Evolutionary conservation across 2,113 vertebrate species (phyloP), one percentile per base, ranked within the genome.

Genomic region (Aldabrachelys gigantea): DNA sequence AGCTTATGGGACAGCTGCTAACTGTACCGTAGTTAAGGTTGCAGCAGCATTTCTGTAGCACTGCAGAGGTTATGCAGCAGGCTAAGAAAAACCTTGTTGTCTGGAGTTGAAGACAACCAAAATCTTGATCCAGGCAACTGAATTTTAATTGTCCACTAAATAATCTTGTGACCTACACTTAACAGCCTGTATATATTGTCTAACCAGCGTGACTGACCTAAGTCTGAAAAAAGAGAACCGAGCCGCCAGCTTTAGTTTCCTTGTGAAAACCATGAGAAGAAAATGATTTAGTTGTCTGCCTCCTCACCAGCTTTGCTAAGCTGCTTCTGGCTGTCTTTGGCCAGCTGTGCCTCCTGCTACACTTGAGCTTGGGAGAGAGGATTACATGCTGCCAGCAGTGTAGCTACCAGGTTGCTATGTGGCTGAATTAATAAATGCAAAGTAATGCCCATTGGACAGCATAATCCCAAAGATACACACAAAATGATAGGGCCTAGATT

Each of bases 91-190:
- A 38, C 16, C n/a, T 56, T 50, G 88, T 83, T 52, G 44, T 54
- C 82, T 89, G n/a, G 2, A 24, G 80, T 57, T 3, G 8, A 49
- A 82, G 88, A 1, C 86, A 57, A 31, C 69, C 72, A 1, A 1
- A 5, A 59, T 3, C 47, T 1, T 4, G 0, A 6, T 2, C 1
- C 0, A 72, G 50, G 72, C 59, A 82, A 69, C 10, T 76, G 84
- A 87, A 82, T 44, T 50, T 2, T 5, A 1, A 8, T 1, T n/a
- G 10, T 62, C 75, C 52, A 25, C 0, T 3, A 38, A 52, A 76
- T 29, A 56, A 84, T 50, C 83, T 41, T 21, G 21, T 7, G 78
- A 65, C 50, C 81, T 14, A 1, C 1, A 0, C 0, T 6, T 10
- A 27, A 27, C 31, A 27, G 2, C 12, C 65, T 4, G 25, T 69